phyloP scores from a whole-genome alignment of 1,140 invertebrate genomes.

The Bombus vancouverensis region DNA sequence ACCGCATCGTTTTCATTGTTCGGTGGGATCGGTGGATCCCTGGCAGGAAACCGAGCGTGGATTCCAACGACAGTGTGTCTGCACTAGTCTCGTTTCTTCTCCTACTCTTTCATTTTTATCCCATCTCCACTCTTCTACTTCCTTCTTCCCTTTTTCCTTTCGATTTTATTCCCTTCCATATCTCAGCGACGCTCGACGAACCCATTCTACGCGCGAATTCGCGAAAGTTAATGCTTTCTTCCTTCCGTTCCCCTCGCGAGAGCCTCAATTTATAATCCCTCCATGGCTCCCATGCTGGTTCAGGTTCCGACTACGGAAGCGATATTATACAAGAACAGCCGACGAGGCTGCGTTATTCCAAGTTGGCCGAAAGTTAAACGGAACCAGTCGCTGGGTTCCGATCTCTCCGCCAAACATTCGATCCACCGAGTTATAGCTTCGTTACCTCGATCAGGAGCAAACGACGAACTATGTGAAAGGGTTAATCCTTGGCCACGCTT shows the following conservation, averaged over 20 bases:
- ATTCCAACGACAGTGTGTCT: slow-evolving; percentile 26
- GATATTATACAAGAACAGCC: slow-evolving; percentile 34
- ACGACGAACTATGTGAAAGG: neutral
- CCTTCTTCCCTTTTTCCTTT: slow-evolving; percentile 9
- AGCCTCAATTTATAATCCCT: slow-evolving; percentile 5
- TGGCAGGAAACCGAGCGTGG: slow-evolving; percentile 58
- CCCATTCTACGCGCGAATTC: neutral
- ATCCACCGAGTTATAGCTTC: neutral
- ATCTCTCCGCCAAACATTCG: neutral
- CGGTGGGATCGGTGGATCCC: neutral
- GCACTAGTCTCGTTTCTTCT: slow-evolving; percentile 22
- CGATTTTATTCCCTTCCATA: slow-evolving; percentile 4
- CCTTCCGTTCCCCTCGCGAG: neutral
- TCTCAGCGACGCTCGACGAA: neutral
- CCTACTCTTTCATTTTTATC: neutral
- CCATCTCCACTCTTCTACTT: neutral
- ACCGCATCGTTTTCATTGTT: slow-evolving; percentile 50
- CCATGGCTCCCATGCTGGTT: neutral
- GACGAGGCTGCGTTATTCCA: slow-evolving; percentile 22
- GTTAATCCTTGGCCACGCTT: too few species aligned
- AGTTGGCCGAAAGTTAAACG: slow-evolving; percentile 36
- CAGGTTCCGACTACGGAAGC: slow-evolving; percentile 24
- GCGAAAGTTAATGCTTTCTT: slow-evolving; percentile 9
- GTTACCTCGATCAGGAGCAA: neutral
- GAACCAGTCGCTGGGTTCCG: neutral